Base-by-base conservation (phyloP, 1,140 invertebrate species). In the Heliconius himera region DNA sequence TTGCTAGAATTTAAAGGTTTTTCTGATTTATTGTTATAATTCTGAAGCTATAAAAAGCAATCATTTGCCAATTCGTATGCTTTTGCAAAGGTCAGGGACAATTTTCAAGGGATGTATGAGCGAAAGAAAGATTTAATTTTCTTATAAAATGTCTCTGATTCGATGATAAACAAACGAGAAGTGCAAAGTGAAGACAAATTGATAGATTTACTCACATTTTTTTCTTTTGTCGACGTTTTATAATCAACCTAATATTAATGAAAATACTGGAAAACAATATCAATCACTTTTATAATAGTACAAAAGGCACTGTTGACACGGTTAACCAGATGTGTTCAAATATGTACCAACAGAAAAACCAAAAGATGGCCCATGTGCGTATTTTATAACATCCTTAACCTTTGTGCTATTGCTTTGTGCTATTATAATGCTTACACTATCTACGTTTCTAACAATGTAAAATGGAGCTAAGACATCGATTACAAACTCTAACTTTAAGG, bases 311-410 rank as follows among this genome's bases (percentile, higher is more conserved):
- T 18, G 76, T 81, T 11, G 80, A 76, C 51, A 73, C 73, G 0
- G 73, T 79, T 1, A 70, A 78, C 29, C 76, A 82, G 70, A 82
- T 80, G 81, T 80, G 76, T 36, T 75, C 75, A 0, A 82, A 66
- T 33, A 78, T 80, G 29, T 33, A 38, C 41, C 1, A 83, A 78
- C 33, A 8, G 79, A 73, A 81, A 81, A 70, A 80, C 76, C 49
- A 73, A 77, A 9, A 78, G 82, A 77, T 79, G 79, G 79, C 79
- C 79, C 2, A 1, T 83, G 9, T 78, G 79, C 20, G 18, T 83
- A 3, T 83, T 83, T 77, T 83, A 76, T 76, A 79, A 81, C 36
- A 83, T 83, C 49, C 49, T 83, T 33, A 81, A 83, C 60, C 73
- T 83, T 38, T 38, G 20, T n/a, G 16, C 9, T 11, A 76, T 83